Conservation (phyloP, 2,888 invertebrate genomes). For the Dorcus parallelipipedus region DNA sequence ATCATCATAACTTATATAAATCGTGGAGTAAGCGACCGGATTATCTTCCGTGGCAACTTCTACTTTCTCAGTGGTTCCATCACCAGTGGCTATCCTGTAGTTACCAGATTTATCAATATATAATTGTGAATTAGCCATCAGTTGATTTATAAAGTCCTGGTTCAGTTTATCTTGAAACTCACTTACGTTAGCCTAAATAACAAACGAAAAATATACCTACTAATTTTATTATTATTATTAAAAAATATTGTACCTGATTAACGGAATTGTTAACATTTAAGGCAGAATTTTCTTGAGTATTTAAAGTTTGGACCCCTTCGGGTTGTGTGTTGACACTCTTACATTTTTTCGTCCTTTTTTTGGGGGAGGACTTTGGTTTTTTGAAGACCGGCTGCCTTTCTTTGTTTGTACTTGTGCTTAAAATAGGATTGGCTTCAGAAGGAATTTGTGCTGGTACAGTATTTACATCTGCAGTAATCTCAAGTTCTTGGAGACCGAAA, state of each 20-base stretch:
- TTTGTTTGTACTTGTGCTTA: background rate
- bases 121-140: background rate
- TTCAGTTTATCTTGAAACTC: background rate
- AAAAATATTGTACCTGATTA: too few species aligned
- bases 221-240: too few species aligned
- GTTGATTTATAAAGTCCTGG: background rate
- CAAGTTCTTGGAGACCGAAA: constrained; percentile 13
- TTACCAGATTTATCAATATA: background rate
- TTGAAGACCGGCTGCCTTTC: background rate
- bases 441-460: background rate
- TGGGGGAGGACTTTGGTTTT: background rate
- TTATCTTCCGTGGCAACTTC: background rate
- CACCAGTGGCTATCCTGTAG: background rate
- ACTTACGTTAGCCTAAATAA: background rate
- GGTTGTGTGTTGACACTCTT: background rate
- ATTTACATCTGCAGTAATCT: background rate
- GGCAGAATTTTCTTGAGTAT: too few species aligned
- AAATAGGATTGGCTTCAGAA: too few species aligned
- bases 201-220: too few species aligned
- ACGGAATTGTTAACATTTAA: too few species aligned
- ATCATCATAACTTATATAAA: constrained; percentile 21
- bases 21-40: background rate
- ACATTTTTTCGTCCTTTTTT: background rate
- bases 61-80: background rate
- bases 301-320: too few species aligned